A percentile compares a stretch with the other conserved stretches of the same genome.
Conservation (phyloP, 1,140 invertebrate genomes). For the Pygmarrhopalites habei region DNA sequence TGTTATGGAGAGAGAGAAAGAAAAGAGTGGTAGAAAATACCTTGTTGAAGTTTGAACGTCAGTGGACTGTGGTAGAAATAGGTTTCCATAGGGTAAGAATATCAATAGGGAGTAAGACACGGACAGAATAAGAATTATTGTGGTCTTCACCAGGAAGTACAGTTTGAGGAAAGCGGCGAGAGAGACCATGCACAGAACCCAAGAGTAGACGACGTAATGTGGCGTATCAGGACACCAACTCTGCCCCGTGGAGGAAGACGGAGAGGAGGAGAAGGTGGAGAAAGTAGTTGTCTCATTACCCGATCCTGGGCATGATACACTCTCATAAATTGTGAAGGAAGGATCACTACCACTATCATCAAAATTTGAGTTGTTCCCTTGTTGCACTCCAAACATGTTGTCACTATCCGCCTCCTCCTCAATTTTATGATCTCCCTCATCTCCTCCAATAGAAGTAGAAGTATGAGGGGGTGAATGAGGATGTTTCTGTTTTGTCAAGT, state of each 20-base stretch:
- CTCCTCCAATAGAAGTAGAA: no score
- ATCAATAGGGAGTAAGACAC: slow-evolving; percentile 62
- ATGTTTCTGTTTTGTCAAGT: no score
- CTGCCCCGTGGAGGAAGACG: neutral
- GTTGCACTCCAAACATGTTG: no score
- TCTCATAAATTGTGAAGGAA: neutral
- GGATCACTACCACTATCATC: no score
- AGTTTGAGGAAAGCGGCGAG: slow-evolving; percentile 85
- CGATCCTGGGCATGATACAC: neutral
- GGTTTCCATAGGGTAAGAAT: slow-evolving; percentile 49
- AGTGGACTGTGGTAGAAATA: no score
- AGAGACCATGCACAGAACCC: slow-evolving; percentile 84
- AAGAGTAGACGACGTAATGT: slow-evolving; percentile 86
- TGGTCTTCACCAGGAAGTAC: slow-evolving; percentile 81
- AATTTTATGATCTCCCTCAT: no score
- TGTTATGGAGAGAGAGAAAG: no score
- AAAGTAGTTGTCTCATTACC: neutral
- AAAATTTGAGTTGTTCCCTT: no score
- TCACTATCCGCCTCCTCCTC: no score
- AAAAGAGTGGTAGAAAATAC: no score
- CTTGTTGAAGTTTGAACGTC: no score
- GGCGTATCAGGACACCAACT: slow-evolving; percentile 45
- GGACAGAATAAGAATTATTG: slow-evolving; percentile 68
- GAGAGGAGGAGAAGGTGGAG: neutral
- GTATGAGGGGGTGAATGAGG: no score